A percentile compares a stretch with the other conserved stretches of the same genome.
phyloP scores from a whole-genome alignment of 2,113 vertebrate genomes.

The Heliornis fulica region DNA sequence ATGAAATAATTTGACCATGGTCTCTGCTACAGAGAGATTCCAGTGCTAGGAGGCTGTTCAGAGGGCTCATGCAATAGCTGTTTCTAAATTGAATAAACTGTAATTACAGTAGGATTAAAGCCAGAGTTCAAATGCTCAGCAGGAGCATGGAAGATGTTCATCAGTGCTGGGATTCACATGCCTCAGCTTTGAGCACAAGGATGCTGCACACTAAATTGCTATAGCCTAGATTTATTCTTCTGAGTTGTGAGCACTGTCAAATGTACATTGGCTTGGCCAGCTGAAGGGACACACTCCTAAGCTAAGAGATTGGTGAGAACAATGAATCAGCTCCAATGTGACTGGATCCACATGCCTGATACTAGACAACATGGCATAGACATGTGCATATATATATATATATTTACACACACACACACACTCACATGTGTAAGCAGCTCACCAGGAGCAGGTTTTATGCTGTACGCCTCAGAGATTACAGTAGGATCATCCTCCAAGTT shows the following conservation, averaged over 20 bases:
- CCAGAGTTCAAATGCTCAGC: not conserved
- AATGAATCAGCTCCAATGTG: not conserved
- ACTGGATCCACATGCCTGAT: not conserved
- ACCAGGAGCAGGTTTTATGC: not conserved
- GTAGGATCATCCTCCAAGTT: slow-evolving; percentile 42
- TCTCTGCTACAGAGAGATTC: not conserved
- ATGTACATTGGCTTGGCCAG: rapidly evolving
- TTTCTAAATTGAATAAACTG: slow-evolving; percentile 13
- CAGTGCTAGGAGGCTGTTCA: not conserved
- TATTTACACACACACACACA: not conserved
- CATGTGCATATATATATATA: not conserved
- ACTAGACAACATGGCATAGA: not conserved
- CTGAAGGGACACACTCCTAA: not conserved
- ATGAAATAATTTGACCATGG: slow-evolving; percentile 31
- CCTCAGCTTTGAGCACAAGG: not conserved
- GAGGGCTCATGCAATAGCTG: not conserved
- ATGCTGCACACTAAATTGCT: not conserved
- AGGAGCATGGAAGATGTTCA: not conserved
- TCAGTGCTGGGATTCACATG: not conserved
- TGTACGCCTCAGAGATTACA: slow-evolving; percentile 30
- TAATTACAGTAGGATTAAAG: slow-evolving; percentile 44
- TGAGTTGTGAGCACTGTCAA: not conserved
- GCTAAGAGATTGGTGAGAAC: not conserved
- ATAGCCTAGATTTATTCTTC: not conserved
- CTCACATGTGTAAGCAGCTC: not conserved